Percentiles rank a stretch among this genome's conserved stretches.
Conservation (phyloP, 92 coral and sea anemone species). For the Paragorgia papillata region DNA sequence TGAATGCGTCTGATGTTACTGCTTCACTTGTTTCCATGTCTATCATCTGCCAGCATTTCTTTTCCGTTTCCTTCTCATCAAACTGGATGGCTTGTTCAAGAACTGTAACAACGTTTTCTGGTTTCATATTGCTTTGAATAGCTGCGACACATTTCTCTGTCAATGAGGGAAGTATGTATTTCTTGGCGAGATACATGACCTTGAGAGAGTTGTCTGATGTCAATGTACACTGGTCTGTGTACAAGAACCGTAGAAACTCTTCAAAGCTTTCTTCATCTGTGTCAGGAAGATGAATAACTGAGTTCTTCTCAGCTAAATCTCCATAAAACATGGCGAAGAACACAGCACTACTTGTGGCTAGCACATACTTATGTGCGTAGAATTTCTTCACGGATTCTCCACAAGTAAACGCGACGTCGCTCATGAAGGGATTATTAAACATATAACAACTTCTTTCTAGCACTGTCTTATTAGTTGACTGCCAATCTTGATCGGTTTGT, state of each 20-base stretch:
- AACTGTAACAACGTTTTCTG: conserved; percentile 68
- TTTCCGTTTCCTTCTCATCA: conserved; percentile 62
- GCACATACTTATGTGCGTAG: conserved; percentile 74
- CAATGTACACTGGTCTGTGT: conserved; percentile 64
- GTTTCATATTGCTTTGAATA: conserved; percentile 58
- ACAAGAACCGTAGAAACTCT: conserved; percentile 67
- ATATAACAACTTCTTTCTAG: conserved; percentile 38
- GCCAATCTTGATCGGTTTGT: conserved; percentile 37
- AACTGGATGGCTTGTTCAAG: conserved; percentile 62
- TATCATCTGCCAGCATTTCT: conserved; percentile 67
- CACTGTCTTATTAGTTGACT: conserved; percentile 39
- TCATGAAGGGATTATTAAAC: conserved; percentile 47
- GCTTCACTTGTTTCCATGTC: conserved; percentile 55
- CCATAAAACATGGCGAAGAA: conserved; percentile 77
- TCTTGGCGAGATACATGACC: conserved; percentile 73
- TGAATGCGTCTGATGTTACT: conserved; percentile 57
- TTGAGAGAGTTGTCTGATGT: conserved; percentile 63
- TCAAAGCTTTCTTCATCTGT: conserved; percentile 62
- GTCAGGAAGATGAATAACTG: conserved; percentile 58
- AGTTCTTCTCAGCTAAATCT: conserved; percentile 57
- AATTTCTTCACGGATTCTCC: neutral
- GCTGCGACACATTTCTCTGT: conserved; percentile 65
- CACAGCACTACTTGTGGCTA: conserved; percentile 70
- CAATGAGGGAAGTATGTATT: conserved; percentile 67
- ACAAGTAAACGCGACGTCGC: neutral